Base-by-base conservation (phyloP, 2,113 vertebrate species). In the Pseudorhombus dupliciocellatus region DNA sequence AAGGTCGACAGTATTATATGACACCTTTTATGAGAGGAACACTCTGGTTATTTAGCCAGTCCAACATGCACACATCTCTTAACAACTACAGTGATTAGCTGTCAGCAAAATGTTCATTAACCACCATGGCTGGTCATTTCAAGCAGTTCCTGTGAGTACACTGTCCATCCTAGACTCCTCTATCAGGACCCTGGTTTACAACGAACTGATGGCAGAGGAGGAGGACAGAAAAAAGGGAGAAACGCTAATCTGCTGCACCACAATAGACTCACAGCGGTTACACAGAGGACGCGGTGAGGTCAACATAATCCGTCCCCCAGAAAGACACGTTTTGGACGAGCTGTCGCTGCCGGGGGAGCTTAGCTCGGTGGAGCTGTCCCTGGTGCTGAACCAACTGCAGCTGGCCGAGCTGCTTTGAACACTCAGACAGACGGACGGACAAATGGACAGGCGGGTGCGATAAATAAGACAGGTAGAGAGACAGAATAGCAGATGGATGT, bases 301-400 rank as follows among this genome's bases (percentile, higher is more conserved):
- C 68, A 77, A 75, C 75, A 51, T 72, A 69, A 80, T 78, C 81
- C 81, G 59, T 59, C 69, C 25, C 57, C 37, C 57, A 21, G 65
- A 83, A 55, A 69, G 21, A 55, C 15, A 5, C 4, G 42, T 20
- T 20, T 10, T 0, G 46, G 54, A 56, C 25, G 66, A 66, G 69
- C 63, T 44, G 66, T 46, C 25, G 63, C 66, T 66, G 77, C 58
- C 65, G 65, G 53, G 55, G 65, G 56, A 83, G 78, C 59, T 75
- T n/a, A 77, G 57, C 58, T 55, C 54, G 9, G 67, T 25, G 84
- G 85, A 88, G 77, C 89, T 92, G 85, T 87, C 90, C 79, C 0
- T 44, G 88, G 89, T 92, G 84, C 90, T 92, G 88, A 86, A 90
- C 46, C 57, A 5, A 77, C 79, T 9, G 21, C 75, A 53, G 57